Evolutionary conservation across 2,113 vertebrate genomes (phyloP), one percentile per base, ranked within the genome.

Genomic region (Aleadryas rufinucha): DNA sequence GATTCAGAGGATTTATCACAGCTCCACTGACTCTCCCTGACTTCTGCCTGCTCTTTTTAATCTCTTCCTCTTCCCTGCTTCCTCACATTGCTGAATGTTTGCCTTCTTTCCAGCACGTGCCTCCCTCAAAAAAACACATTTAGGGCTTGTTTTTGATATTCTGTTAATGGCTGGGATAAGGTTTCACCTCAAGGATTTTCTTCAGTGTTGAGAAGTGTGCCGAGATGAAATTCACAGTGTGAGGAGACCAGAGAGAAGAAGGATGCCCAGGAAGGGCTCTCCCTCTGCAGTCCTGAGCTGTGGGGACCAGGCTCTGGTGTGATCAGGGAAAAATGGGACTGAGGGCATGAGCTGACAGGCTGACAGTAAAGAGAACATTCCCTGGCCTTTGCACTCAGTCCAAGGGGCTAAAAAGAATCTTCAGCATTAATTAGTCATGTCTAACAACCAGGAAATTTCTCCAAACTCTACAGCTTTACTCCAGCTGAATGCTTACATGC

Each of bases 181-280:
- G 15, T 65, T 89, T 89, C 47, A 44, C 26, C 50, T 65, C 37
- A 12, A 64, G 19, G 30, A 31, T 65, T 77, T 77, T 37, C 24
- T 49, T 52, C 63, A 37, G 11, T 2, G 21, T 8, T 0, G 2
- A 78, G 35, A 44, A 68, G 39, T 5, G 27, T 1, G 11, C 17
- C 14, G 12, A 16, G 28, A 42, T 11, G 26, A 37, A 42, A 60
- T 33, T 60, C 47, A 49, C 33, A 61, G 19, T 13, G 30, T 42
- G 56, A 57, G 50, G 50, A 75, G 21, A 45, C 24, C 65, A 28
- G 39, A 44, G 17, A 45, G 50, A 42, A 27, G 44, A 60, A 24
- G 26, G 41, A 31, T 61, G 24, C 49, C 17, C 47, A 20, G 47
- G 31, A 61, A 80, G 59, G 23, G 28, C 23, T 60, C 66, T 42